These are phyloP conservation scores for Brachypteracias leptosomus DNA, from an alignment of 2,113 vertebrate genomes.

Conservation along the genomic window DNA sequence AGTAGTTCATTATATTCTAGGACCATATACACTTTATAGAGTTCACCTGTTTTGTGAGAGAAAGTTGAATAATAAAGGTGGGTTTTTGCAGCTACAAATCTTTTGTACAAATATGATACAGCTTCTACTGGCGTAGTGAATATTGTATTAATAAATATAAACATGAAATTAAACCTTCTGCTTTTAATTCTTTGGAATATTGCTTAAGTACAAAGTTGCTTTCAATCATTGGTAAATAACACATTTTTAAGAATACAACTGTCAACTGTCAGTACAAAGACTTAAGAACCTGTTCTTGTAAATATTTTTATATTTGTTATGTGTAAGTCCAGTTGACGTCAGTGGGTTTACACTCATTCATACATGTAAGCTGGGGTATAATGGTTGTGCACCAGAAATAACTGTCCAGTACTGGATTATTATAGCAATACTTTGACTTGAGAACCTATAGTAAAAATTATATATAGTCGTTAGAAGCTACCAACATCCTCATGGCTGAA, in stretches of 20 bases:
- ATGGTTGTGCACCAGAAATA: background rate
- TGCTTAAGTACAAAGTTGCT: background rate
- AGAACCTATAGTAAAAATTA: slow-evolving; percentile 11
- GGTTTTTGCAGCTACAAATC: background rate
- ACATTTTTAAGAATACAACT: background rate
- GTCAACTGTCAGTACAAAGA: background rate
- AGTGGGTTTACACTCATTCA: background rate
- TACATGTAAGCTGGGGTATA: background rate
- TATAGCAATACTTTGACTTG: background rate
- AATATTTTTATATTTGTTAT: background rate
- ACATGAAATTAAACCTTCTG: background rate
- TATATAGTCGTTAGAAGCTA: background rate
- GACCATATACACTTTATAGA: background rate
- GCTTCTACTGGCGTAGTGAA: background rate
- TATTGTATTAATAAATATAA: background rate
- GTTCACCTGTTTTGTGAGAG: background rate
- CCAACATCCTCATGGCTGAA: background rate
- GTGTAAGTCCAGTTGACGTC: background rate
- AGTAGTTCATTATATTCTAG: background rate
- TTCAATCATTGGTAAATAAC: background rate
- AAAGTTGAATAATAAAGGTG: background rate
- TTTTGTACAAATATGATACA: background rate
- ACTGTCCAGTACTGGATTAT: background rate
- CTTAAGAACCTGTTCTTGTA: background rate
- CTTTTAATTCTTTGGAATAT: background rate